Base-by-base conservation (phyloP, 2,888 invertebrate species). In the Drosophila ezoana region DNA sequence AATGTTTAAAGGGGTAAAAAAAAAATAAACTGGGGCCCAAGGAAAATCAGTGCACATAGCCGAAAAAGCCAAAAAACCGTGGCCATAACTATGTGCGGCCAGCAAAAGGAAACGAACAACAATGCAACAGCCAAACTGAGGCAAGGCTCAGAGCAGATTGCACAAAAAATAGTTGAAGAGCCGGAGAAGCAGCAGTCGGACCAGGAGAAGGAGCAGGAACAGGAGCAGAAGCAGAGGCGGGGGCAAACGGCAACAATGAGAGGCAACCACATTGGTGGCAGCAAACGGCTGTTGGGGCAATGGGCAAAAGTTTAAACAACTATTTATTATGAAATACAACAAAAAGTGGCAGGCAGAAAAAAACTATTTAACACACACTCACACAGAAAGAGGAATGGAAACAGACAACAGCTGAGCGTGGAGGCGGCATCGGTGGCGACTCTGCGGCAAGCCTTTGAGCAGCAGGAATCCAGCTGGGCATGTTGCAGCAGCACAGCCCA, bases 11-110 rank as follows among this genome's bases (percentile, higher is more conserved):
- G 43, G 49, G 43, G 20, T 45, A 14, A 35, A 57, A n/a, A 66
- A 54, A 51, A 28, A 28, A 8, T 28, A 28, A 28, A 8, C 28
- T 13, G 40, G 9, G 64, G 53, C 54, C 62, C 76, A 71, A 70
- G 75, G 43, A 61, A 83, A 83, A 83, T 83, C 83, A 75, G 73
- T 65, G 68, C 87, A 76, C 78, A 82, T 79, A 72, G 71, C 71
- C 69, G 43, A 76, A 81, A 84, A 85, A 84, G 64, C 67, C 75
- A 63, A 89, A 85, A 85, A 89, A 72, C 68, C 79, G 89, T 83
- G 88, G 81, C 89, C 89, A 87, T 89, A 87, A 88, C 89, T 87
- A 87, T 87, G 89, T 89, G 86, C 81, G 86, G 89, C 89, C 52
- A 65, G 73, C 84, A 71, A 53, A 73, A 72, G 63, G 59, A 76